Evolutionary conservation across 2,888 invertebrate genomes (phyloP).

Genomic region (Therioaphis trifolii): DNA sequence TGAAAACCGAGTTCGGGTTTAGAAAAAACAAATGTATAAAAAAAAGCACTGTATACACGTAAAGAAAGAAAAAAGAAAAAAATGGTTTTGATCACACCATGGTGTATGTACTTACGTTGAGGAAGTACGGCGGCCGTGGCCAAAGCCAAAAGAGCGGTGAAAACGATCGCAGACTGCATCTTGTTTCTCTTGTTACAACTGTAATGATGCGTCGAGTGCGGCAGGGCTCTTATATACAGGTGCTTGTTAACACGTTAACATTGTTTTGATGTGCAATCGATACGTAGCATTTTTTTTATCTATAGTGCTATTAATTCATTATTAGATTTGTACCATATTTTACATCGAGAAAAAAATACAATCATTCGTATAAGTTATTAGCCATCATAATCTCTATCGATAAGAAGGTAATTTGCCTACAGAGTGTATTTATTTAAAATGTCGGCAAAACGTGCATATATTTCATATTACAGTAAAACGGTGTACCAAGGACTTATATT

Average conservation of each 20-base stretch:
- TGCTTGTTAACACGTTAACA: no score
- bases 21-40: no score
- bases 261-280: not conserved
- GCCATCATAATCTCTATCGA: no score
- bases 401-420: no score
- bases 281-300: not conserved
- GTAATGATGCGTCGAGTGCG: not conserved
- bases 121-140: slow-evolving; percentile 28
- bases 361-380: no score
- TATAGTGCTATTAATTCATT: not conserved
- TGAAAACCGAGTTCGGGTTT: not conserved
- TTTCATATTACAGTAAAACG: no score
- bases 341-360: no score
- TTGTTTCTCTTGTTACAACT: not conserved
- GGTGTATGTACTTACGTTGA: slow-evolving; percentile 15
- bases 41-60: no score
- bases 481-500: no score
- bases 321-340: not conserved
- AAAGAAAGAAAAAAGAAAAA: not conserved
- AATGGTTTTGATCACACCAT: not conserved
- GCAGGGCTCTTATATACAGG: not conserved
- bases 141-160: slow-evolving; percentile 6
- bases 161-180: slow-evolving; percentile 27
- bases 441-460: no score
- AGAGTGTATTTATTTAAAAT: no score